These are phyloP conservation scores for Aquatica leii DNA, from an alignment of 2,888 invertebrate species.

Conservation along the genomic window DNA sequence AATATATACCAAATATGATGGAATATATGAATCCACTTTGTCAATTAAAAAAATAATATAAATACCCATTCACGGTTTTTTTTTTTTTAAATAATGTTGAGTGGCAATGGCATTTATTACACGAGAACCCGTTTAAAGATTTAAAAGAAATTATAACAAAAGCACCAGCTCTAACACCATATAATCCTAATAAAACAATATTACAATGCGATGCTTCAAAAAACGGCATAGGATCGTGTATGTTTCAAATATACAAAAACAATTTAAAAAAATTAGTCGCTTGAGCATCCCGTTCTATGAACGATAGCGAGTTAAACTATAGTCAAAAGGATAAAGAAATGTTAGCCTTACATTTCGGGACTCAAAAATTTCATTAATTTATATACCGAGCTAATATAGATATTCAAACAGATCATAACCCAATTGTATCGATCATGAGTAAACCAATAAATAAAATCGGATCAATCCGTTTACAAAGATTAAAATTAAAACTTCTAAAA, in stretches of 20 bases:
- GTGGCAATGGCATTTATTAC: slow-evolving; percentile 35
- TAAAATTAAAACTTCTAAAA: slow-evolving; percentile 18
- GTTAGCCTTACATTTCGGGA: no score
- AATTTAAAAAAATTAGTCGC: no score
- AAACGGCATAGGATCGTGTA: slow-evolving; percentile 38
- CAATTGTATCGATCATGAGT: slow-evolving; percentile 28
- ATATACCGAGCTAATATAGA: slow-evolving; percentile 34
- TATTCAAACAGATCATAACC: slow-evolving; percentile 37
- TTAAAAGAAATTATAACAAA: slow-evolving; percentile 33
- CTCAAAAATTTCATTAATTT: no score
- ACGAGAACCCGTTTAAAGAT: slow-evolving; percentile 32
- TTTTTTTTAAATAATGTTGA: no score
- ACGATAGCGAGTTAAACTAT: no score
- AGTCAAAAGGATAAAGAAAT: no score
- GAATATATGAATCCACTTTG: slow-evolving; percentile 33
- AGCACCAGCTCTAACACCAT: slow-evolving; percentile 16
- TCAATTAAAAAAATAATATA: no score
- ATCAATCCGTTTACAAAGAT: slow-evolving; percentile 31
- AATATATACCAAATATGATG: slow-evolving; percentile 20
- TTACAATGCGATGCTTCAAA: slow-evolving; percentile 40
- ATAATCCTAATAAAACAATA: slow-evolving; percentile 33
- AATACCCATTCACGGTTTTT: no score
- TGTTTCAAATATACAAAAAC: no score
- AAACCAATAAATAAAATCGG: slow-evolving; percentile 29
- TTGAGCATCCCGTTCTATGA: no score